Conservation (phyloP, 2,797 vertebrate species). For the Odontamblyopus lacepedii region DNA sequence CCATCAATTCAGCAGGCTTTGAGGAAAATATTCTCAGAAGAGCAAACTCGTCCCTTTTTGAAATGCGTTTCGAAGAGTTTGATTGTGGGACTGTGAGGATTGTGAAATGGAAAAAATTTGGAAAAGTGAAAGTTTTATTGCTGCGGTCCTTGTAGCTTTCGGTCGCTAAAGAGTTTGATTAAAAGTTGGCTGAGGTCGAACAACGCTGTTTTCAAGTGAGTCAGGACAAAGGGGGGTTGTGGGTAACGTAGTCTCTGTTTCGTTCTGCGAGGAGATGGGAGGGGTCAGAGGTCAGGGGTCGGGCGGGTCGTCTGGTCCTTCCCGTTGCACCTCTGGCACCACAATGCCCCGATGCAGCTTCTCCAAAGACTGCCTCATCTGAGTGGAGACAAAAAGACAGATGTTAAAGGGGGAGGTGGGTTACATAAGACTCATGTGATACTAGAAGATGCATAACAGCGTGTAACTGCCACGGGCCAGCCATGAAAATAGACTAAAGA, state of each 20-base stretch:
- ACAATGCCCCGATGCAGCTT: slow-evolving; percentile 86
- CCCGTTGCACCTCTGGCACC: slow-evolving; percentile 74
- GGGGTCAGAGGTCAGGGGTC: slow-evolving; percentile 54
- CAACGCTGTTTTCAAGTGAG: slow-evolving; percentile 57
- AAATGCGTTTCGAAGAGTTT: slow-evolving; percentile 21
- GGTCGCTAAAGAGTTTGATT: slow-evolving; percentile 13
- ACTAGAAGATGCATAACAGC: neutral
- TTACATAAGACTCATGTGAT: slow-evolving; percentile 15
- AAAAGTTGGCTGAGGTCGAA: slow-evolving; percentile 32
- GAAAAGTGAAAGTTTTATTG: slow-evolving; percentile 53
- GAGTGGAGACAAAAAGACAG: slow-evolving; percentile 1
- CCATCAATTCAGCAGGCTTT: slow-evolving; percentile 42
- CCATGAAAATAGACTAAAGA: neutral
- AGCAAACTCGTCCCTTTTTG: slow-evolving; percentile 24
- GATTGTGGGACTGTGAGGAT: neutral
- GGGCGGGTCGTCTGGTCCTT: slow-evolving; percentile 45
- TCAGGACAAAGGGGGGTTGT: slow-evolving; percentile 47
- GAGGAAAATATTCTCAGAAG: slow-evolving; percentile 28
- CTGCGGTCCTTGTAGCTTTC: slow-evolving; percentile 57
- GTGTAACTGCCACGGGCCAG: neutral
- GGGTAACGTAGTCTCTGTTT: slow-evolving; percentile 21
- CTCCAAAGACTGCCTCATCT: slow-evolving; percentile 91
- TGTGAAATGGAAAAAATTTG: neutral
- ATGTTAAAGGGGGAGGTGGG: neutral
- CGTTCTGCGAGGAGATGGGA: slow-evolving; percentile 3